Base-by-base conservation (phyloP, 2,113 vertebrate genomes). In the Procapra przewalskii region DNA sequence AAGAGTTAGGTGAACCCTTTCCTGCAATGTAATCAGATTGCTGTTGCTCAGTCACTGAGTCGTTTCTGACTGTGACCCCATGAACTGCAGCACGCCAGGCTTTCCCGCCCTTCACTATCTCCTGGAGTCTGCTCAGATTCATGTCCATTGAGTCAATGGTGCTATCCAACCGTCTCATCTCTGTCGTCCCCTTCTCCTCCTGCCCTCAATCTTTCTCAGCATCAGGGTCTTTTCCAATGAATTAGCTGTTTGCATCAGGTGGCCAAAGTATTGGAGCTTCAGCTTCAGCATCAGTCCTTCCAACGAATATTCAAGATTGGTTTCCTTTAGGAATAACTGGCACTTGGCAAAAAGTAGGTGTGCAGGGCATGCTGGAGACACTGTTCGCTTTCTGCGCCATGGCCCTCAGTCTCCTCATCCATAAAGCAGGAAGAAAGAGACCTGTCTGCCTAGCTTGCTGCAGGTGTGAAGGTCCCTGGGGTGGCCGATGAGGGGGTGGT, bases 1-100 rank as follows among this genome's bases (percentile, higher is more conserved):
- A 12, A 19, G 52, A 59, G 21, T 16, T 13, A 92, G 60, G 29
- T n/a, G 19, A 31, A 5, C 10, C 11, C 27, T 7, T 27, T 52
- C 29, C 27, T 7, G 0, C 13, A 3, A 7, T 17, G 33, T 11
- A 8, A n/a, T 7, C 27, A 6, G 12, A 27, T 2, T 25, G 21
- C 1, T 67, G 16, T 14, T 75, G 71, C 25, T 23, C 71, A 75
- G 71, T 75, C 71, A 13, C 71, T 75, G 5, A 40, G 21, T 43
- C 1, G 1, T 12, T 13, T 43, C 36, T 43, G 9, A 36, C 64
- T 36, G 64, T 71, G 21, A 75, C 36, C 71, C 36, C 6, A 1
- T 25, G 71, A 13, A 14, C 36, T 43, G 71, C 21, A 75, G 11
- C 21, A 7, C 4, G 19, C 71, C 36, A 40, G 36, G 36, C 71